Base-by-base conservation (phyloP, 2,888 invertebrate genomes). In the Mystacides longicornis region DNA sequence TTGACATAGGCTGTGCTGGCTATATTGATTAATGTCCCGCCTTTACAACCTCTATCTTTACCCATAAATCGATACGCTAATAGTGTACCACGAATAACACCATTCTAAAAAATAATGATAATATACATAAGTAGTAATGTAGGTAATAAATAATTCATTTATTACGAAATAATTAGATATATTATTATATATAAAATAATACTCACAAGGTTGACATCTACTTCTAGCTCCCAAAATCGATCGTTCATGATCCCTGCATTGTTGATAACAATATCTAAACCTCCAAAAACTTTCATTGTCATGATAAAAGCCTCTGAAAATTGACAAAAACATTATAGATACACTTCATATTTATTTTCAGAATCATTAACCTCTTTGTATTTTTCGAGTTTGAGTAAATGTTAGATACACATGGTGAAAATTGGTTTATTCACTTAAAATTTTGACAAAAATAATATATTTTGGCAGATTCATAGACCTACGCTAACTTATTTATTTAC, bases 211-310 rank as follows among this genome's bases (percentile, higher is more conserved):
- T 89, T 89, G 18, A 87, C 85, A 64, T 87, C 86, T 33, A 87
- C 82, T 71, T 86, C 82, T 14, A 86, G 72, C 66, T 87, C 85
- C 86, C 87, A 87, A 64, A 85, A 81, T 63, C 84, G 74, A 66
- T 87, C 87, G 67, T 86, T 86, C 82, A 87, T 83, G 42, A 87
- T 83, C 2, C 88, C 89, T 9, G 89, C 89, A 69, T 89, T 89
- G 71, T 89, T 89, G 60, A 88, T 81, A 14, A 89, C 86, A 60
- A 89, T 85, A 67, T 89, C 88, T 62, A 89, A 73, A 47, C 82
- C 79, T 50, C 87, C 88, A 64, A 85, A 83, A 61, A 82, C 81
- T 23, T 85, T 80, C 65, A 85, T 79, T 22, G 87, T 86, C 66
- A 82, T 82, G 67, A 85, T 83, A 67, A 87, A 87, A 18, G 87